Percentiles rank a stretch among this genome's conserved stretches.
phyloP scores from a whole-genome alignment of 2,113 vertebrate species.

The Abramis brama region DNA sequence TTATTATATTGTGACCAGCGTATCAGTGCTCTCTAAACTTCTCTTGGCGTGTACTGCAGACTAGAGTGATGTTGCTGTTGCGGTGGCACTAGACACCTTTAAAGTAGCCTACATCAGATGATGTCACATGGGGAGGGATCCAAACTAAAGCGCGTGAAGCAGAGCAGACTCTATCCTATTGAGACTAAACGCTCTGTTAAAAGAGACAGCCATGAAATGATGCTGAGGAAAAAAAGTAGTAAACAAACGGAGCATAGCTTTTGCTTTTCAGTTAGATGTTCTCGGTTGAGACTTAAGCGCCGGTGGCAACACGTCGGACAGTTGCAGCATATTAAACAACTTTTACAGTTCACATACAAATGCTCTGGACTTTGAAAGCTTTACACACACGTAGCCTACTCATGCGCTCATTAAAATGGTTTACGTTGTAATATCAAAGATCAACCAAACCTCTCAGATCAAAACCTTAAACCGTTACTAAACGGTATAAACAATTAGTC shows the following conservation, averaged over 20 bases:
- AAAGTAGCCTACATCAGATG: constrained; percentile 41
- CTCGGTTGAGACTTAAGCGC: constrained; percentile 12
- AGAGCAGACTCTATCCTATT: constrained; percentile 34
- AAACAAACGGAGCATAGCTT: constrained; percentile 29
- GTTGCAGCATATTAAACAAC: constrained; percentile 28
- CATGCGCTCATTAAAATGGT: background rate
- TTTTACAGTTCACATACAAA: background rate
- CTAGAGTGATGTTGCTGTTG: constrained; percentile 21
- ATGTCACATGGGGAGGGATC: constrained; percentile 54
- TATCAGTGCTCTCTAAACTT: background rate
- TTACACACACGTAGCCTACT: no score
- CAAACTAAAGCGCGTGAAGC: constrained; percentile 21
- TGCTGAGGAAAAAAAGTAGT: constrained; percentile 24
- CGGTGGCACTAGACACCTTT: background rate
- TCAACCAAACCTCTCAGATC: constrained; percentile 1
- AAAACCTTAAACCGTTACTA: background rate
- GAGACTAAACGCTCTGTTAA: constrained; percentile 27
- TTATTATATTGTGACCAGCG: background rate
- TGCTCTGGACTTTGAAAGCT: background rate
- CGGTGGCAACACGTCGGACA: constrained; percentile 34
- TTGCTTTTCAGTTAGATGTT: constrained; percentile 29
- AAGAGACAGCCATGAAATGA: constrained; percentile 37
- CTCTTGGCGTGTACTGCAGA: constrained; percentile 1
- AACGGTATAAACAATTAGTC: background rate
- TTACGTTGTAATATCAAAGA: constrained; percentile 21